These are phyloP conservation scores for Eurypyga helias DNA, from an alignment of 2,113 vertebrate species.

Conservation along the genomic window DNA sequence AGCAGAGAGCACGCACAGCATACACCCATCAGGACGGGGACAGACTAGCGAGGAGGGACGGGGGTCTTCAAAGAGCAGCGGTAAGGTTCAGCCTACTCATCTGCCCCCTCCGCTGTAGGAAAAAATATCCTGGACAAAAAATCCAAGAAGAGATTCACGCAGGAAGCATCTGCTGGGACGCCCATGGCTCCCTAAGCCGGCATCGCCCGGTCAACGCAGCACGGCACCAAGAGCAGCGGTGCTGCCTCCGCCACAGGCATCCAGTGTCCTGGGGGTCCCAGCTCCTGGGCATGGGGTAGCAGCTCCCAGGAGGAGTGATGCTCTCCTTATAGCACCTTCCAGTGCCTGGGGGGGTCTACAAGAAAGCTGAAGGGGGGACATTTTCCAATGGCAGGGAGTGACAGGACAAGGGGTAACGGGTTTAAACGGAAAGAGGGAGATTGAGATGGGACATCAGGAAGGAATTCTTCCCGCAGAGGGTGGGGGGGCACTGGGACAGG, in stretches of 20 bases:
- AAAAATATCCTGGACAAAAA: neutral
- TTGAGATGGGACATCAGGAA: too few relatives aligned
- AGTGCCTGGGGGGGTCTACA: too few relatives aligned
- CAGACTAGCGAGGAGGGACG: accelerated
- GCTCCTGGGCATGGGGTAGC: neutral
- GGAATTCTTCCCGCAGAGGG: too few relatives aligned
- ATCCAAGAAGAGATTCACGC: neutral
- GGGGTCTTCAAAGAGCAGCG: neutral
- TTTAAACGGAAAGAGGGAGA: too few relatives aligned
- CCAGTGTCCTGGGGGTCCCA: neutral
- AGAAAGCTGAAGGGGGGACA: too few relatives aligned
- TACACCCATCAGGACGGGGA: neutral
- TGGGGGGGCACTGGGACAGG: too few relatives aligned
- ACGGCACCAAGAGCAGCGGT: too few relatives aligned
- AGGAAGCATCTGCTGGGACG: neutral
- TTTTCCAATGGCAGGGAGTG: too few relatives aligned
- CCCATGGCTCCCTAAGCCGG: accelerated
- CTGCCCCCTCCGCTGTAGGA: too few relatives aligned
- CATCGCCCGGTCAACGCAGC: neutral
- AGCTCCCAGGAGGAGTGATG: neutral
- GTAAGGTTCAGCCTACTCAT: neutral
- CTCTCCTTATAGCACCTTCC: too few relatives aligned
- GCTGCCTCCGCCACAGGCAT: neutral
- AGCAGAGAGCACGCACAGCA: neutral
- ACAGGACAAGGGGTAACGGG: too few relatives aligned